Evolutionary conservation across 2,113 vertebrate genomes (phyloP).

Genomic region (Nyctereutes procyonoides): DNA sequence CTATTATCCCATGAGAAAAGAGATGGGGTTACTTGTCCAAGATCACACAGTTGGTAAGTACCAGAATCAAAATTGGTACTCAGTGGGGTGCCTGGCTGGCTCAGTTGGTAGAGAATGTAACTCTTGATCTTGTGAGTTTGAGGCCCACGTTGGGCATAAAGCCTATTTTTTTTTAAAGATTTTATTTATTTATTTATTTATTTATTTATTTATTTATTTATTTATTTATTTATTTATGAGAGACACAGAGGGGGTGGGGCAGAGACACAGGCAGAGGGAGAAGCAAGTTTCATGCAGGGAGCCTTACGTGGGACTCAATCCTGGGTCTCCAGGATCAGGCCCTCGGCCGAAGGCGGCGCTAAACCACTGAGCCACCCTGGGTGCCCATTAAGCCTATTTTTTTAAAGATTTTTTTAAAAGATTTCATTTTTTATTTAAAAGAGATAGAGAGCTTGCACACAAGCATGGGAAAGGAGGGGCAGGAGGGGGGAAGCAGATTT

Average conservation of each 20-base stretch:
- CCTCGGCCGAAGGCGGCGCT: not conserved
- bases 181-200: too few relatives aligned
- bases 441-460: too few relatives aligned
- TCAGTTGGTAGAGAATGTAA: not conserved
- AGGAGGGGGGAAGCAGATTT: too few relatives aligned
- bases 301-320: not conserved
- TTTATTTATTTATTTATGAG: too few relatives aligned
- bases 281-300: not conserved
- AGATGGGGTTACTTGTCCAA: not conserved
- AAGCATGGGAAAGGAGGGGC: too few relatives aligned
- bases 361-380: too few relatives aligned
- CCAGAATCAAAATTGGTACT: not conserved
- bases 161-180: not conserved
- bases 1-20: not conserved
- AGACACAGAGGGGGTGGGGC: too few relatives aligned
- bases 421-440: too few relatives aligned
- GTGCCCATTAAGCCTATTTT: too few relatives aligned
- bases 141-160: not conserved
- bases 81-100: not conserved
- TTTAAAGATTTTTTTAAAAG: too few relatives aligned
- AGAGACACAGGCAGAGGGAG: not conserved
- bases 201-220: too few relatives aligned
- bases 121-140: not conserved
- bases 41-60: not conserved
- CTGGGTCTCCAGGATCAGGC: too few relatives aligned